Evolutionary conservation across 1,140 invertebrate species (phyloP).

Genomic region (Zaprionus nigranus): DNA sequence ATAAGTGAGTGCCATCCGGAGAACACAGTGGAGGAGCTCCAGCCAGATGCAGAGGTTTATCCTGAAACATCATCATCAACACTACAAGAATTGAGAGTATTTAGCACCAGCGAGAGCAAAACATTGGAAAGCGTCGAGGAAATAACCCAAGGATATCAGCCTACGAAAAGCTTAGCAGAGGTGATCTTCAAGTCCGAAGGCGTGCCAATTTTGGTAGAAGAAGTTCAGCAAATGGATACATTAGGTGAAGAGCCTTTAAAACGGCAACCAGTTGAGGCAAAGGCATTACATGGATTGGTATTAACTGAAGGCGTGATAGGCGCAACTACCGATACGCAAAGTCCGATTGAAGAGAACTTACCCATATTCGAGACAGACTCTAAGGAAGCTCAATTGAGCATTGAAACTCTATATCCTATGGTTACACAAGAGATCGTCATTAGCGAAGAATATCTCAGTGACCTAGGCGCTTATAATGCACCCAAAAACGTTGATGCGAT

Average conservation of each 20-base stretch:
- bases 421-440: constrained; percentile 45
- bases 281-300: constrained; percentile 41
- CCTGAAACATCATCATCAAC: constrained; percentile 23
- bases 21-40: constrained; percentile 40
- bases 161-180: constrained; percentile 40
- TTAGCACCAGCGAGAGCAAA: constrained; percentile 29
- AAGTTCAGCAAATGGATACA: constrained; percentile 83
- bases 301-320: constrained; percentile 52
- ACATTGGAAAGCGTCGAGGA: constrained; percentile 49
- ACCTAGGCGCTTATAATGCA: constrained; percentile 3
- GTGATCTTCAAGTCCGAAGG: constrained; percentile 43
- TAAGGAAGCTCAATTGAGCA: constrained; percentile 37
- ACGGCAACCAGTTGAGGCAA: constrained; percentile 9
- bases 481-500: constrained; percentile 38
- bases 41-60: neutral
- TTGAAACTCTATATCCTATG: constrained; percentile 51
- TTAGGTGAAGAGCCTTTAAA: constrained; percentile 6
- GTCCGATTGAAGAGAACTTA: constrained; percentile 59
- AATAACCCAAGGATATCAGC: constrained; percentile 14
- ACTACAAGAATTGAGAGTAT: constrained; percentile 38
- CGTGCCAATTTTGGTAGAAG: constrained; percentile 87
- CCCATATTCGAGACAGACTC: constrained; percentile 34
- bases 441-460: constrained; percentile 23
- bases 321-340: constrained; percentile 59
- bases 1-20: constrained; percentile 57